Evolutionary conservation across 2,113 vertebrate species (phyloP).

Genomic region (Ochotona curzoniae): DNA sequence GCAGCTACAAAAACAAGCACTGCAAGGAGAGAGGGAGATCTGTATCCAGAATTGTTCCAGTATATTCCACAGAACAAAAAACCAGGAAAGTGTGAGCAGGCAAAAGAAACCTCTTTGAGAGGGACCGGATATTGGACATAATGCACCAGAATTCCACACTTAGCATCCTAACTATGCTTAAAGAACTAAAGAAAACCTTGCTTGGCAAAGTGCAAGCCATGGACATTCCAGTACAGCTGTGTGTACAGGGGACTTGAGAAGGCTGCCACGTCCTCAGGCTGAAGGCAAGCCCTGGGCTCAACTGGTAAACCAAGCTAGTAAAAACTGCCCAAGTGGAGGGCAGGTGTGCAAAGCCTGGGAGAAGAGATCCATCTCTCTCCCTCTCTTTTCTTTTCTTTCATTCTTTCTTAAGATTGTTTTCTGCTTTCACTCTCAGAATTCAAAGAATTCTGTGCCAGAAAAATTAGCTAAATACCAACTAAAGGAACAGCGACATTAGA

Average conservation of each 20-base stretch:
- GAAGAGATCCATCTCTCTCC: not conserved
- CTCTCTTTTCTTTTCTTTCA: too few relatives aligned
- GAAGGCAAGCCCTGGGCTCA: not conserved
- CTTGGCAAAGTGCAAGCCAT: not conserved
- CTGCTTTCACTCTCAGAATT: not conserved
- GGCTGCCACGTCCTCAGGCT: not conserved
- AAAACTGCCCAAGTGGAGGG: not conserved
- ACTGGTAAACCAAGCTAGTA: not conserved
- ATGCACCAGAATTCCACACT: not conserved
- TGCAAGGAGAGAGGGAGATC: not conserved
- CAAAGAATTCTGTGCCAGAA: slow-evolving; percentile 13
- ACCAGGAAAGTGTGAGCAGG: too few relatives aligned
- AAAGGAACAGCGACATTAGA: slow-evolving; percentile 15
- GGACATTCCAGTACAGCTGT: slow-evolving; percentile 2
- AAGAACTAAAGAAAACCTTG: not conserved
- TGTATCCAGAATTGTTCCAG: not conserved
- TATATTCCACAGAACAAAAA: too few relatives aligned
- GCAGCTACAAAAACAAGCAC: not conserved
- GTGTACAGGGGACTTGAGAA: slow-evolving; percentile 8
- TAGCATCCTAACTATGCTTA: not conserved
- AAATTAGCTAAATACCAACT: slow-evolving; percentile 38
- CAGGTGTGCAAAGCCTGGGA: not conserved
- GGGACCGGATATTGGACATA: not conserved
- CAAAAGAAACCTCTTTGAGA: not conserved
- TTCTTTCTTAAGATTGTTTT: not conserved